Conservation (phyloP, 2,113 vertebrate genomes). For the Hirundichthys speculiger region DNA sequence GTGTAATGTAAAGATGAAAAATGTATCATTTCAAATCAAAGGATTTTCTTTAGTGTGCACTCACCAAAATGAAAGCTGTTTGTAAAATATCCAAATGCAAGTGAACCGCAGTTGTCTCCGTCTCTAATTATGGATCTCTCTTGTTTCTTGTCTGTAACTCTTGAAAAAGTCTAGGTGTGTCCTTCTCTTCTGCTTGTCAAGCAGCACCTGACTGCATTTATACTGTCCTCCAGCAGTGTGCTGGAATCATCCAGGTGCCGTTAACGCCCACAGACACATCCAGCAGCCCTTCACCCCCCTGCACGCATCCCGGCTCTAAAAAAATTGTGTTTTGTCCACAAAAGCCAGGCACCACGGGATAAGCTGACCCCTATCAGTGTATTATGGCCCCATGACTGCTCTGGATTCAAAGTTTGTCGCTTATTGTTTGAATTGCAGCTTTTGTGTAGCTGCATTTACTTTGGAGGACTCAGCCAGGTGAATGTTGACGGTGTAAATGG, state of each 20-base stretch:
- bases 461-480: neutral
- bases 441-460: neutral
- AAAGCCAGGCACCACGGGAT: conserved; percentile 56
- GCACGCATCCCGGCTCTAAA: conserved; percentile 3
- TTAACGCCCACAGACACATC: conserved; percentile 67
- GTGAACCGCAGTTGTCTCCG: conserved; percentile 1
- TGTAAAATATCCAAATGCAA: conserved; percentile 5
- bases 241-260: conserved; percentile 58
- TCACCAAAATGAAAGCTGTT: conserved; percentile 46
- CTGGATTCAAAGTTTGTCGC: conserved; percentile 3
- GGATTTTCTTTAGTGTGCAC: conserved; percentile 4
- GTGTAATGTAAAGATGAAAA: no score
- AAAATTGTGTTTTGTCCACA: conserved; percentile 64
- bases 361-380: conserved; percentile 44
- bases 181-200: conserved; percentile 19
- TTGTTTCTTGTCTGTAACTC: neutral
- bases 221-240: conserved; percentile 31
- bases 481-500: conserved; percentile 9
- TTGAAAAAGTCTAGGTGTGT: conserved; percentile 39
- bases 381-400: neutral
- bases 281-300: conserved; percentile 10
- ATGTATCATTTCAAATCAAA: neutral
- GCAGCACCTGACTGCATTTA: conserved; percentile 57
- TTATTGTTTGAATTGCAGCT: conserved; percentile 13
- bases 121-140: neutral